Conservation (phyloP, 2,888 invertebrate species). For the Drosophila antonietae region DNA sequence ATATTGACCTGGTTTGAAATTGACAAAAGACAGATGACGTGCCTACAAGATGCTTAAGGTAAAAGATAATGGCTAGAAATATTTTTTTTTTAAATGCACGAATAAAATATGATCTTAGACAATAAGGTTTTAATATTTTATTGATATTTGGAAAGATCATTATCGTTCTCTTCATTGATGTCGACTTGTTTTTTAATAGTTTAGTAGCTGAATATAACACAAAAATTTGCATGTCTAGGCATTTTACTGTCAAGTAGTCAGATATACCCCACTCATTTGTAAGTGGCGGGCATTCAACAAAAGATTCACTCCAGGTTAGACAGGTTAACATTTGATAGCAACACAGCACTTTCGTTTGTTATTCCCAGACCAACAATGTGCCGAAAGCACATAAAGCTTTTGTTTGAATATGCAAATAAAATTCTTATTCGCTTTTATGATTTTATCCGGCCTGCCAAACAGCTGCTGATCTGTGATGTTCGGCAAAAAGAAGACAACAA, state of each 20-base stretch:
- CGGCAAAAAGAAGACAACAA: conserved; percentile 6
- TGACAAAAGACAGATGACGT: background rate
- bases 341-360: conserved; percentile 75
- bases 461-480: conserved; percentile 39
- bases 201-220: background rate
- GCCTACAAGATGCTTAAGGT: background rate
- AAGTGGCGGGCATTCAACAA: background rate
- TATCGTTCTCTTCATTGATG: background rate
- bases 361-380: conserved; percentile 51
- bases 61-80: background rate
- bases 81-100: too few species aligned
- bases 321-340: conserved; percentile 58
- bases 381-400: conserved; percentile 60
- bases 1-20: background rate
- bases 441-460: conserved; percentile 41
- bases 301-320: conserved; percentile 53
- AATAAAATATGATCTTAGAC: background rate
- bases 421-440: conserved; percentile 48
- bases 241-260: background rate
- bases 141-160: background rate
- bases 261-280: conserved; percentile 13
- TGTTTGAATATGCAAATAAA: conserved; percentile 70
- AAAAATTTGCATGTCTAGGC: background rate
- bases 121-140: background rate
- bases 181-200: background rate